phyloP scores from a whole-genome alignment of 2,113 vertebrate genomes.

The Gambusia holbrooki region DNA sequence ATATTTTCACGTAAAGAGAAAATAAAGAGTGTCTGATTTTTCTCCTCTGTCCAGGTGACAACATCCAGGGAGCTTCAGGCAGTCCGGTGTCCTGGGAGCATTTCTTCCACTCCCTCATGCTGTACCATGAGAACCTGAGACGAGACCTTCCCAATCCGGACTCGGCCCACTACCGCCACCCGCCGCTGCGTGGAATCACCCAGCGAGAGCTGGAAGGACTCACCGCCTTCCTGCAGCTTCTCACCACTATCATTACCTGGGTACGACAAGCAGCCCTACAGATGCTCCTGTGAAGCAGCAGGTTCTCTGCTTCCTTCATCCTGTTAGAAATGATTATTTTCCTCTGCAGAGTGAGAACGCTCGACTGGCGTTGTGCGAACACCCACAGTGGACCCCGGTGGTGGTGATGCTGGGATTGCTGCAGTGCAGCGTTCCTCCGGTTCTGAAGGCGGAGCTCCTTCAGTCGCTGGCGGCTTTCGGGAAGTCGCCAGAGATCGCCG shows the following conservation, averaged over 20 bases:
- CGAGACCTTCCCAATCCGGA: constrained; percentile 92
- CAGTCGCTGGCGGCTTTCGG: constrained; percentile 91
- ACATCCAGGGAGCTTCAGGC: constrained; percentile 89
- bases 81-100: constrained; percentile 98
- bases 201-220: constrained; percentile 95
- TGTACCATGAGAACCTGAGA: constrained; percentile 95
- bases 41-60: constrained; percentile 82
- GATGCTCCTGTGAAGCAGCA: background rate
- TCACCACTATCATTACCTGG: constrained; percentile 92
- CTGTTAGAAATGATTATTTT: background rate
- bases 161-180: constrained; percentile 90
- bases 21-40: background rate
- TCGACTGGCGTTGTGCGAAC: constrained; percentile 93
- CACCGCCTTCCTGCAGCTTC: constrained; percentile 91
- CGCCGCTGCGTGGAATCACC: constrained; percentile 92
- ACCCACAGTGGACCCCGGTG: constrained; percentile 97
- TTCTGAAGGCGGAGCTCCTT: constrained; percentile 91
- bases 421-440: constrained; percentile 93
- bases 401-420: constrained; percentile 93
- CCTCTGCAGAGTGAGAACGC: constrained; percentile 91
- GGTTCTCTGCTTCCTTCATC: too few relatives aligned
- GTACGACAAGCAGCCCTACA: constrained; percentile 69
- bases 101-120: constrained; percentile 96
- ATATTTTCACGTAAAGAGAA: background rate
- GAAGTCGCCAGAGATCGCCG: constrained; percentile 94